Evolutionary conservation across 2,888 invertebrate genomes (phyloP).

Genomic region (Vanessa cardui): DNA sequence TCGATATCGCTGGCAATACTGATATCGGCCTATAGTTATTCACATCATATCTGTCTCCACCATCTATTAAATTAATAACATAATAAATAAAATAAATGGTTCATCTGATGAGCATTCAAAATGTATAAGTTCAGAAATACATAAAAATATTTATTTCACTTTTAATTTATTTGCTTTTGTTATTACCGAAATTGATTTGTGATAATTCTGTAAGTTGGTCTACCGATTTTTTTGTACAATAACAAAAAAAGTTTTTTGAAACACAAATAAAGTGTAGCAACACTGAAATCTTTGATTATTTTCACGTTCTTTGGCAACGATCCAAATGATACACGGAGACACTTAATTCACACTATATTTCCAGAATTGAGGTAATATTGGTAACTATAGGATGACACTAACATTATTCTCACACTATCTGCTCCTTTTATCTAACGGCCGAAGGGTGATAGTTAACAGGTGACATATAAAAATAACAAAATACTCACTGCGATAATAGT

Average conservation of each 20-base stretch:
- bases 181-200: no score
- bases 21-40: no score
- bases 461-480: constrained; percentile 8
- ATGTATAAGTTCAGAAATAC: no score
- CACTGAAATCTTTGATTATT: constrained; percentile 1
- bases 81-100: no score
- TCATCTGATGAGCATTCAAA: no score
- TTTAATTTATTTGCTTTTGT: no score
- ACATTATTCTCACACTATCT: constrained; percentile 12
- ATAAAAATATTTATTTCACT: no score
- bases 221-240: not conserved
- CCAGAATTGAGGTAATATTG: constrained; percentile 7
- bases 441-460: constrained; percentile 12
- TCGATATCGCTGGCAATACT: no score
- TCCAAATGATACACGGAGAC: constrained; percentile 1
- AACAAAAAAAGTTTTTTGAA: not conserved
- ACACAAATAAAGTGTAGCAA: not conserved
- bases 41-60: no score
- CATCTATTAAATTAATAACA: no score
- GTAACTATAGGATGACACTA: constrained; percentile 13
- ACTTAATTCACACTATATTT: constrained; percentile 10
- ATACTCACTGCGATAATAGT: not conserved
- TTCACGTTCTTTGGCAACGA: constrained; percentile 10
- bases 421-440: constrained; percentile 9
- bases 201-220: no score